Percentiles rank a stretch among this genome's conserved stretches.
Conservation (phyloP, 2,888 invertebrate genomes). For the Dynastes hyllus region DNA sequence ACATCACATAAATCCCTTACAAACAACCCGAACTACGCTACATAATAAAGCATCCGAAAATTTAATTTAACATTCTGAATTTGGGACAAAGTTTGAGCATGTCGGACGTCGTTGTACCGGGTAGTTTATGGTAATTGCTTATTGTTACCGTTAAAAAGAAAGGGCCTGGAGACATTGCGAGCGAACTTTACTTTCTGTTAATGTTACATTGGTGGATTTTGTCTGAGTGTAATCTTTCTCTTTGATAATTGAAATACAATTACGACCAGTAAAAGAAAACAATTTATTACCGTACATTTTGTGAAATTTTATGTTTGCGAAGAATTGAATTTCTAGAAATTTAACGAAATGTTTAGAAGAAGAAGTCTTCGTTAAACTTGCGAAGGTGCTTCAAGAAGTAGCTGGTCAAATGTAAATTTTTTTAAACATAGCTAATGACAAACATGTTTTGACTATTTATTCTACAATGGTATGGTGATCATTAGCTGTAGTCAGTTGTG, state of each 20-base stretch:
- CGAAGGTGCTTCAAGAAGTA: too few species aligned
- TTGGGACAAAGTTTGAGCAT: slow-evolving; percentile 15
- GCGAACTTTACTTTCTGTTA: neutral
- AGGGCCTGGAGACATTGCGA: neutral
- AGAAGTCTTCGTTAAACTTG: too few species aligned
- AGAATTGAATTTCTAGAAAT: too few species aligned
- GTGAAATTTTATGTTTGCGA: too few species aligned
- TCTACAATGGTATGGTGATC: too few species aligned
- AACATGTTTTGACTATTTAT: too few species aligned
- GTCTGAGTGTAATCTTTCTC: neutral
- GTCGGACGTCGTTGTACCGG: slow-evolving; percentile 8
- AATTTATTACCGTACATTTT: too few species aligned
- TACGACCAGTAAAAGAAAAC: too few species aligned
- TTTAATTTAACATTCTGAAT: slow-evolving; percentile 34
- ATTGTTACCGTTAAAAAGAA: slow-evolving; percentile 21
- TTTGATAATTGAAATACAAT: neutral
- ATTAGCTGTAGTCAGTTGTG: too few species aligned
- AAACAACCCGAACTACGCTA: slow-evolving; percentile 11
- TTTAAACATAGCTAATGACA: too few species aligned
- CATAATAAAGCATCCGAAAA: slow-evolving; percentile 21
- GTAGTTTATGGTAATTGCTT: slow-evolving; percentile 23
- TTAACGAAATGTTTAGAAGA: too few species aligned
- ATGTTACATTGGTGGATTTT: neutral
- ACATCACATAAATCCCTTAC: slow-evolving; percentile 19
- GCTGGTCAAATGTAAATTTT: too few species aligned